phyloP scores from a whole-genome alignment of 2,797 vertebrate genomes.

The Vespertilio murinus region DNA sequence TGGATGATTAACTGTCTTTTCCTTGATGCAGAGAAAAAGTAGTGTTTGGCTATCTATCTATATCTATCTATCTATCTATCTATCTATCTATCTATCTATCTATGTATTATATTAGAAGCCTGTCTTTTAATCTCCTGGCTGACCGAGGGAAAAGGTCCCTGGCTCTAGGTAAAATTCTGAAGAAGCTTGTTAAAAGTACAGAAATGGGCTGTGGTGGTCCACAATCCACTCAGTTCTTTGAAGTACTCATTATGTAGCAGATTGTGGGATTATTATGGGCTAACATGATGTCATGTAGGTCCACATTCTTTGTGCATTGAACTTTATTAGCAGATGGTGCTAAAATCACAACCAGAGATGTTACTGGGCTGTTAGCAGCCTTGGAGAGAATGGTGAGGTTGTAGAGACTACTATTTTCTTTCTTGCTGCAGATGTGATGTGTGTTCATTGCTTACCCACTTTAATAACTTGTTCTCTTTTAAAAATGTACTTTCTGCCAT shows the following conservation, averaged over 20 bases:
- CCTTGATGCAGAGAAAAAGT: neutral
- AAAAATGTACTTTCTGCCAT: neutral
- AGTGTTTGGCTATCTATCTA: neutral
- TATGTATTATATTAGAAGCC: neutral
- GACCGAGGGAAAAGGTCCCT: neutral
- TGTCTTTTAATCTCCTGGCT: neutral
- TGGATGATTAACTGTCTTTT: neutral
- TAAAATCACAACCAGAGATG: neutral
- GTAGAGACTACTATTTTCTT: neutral
- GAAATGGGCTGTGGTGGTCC: neutral
- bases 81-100: too few species aligned
- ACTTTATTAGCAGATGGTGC: neutral
- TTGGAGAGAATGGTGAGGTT: neutral
- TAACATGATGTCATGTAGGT: neutral
- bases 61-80: too few species aligned
- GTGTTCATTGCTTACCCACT: neutral
- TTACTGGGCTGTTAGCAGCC: neutral
- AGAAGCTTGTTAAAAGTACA: constrained; percentile 8
- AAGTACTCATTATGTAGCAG: neutral
- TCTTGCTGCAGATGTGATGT: neutral
- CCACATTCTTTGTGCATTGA: neutral
- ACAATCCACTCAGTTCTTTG: neutral
- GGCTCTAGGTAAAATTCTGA: neutral
- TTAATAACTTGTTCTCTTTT: neutral
- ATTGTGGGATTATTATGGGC: neutral